Conservation (phyloP, 2,888 invertebrate species). For the Caradrina clavipalpis region DNA sequence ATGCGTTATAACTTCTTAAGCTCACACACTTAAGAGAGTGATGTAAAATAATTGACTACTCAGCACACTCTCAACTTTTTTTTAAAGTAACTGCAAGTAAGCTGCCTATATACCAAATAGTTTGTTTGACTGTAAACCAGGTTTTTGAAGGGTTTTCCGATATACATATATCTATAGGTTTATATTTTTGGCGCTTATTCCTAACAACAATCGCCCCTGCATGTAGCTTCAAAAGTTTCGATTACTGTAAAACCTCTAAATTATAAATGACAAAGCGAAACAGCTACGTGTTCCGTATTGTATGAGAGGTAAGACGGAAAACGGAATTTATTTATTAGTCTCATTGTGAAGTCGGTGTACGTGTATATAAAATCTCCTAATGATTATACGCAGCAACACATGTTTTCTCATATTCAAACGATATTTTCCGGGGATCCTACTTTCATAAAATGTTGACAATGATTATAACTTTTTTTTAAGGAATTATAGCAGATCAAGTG, state of each 20-base stretch:
- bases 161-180: not conserved
- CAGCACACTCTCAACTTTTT: too few relatives aligned
- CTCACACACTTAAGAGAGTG: too few relatives aligned
- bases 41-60: too few relatives aligned
- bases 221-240: slow-evolving; percentile 9
- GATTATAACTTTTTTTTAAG: not conserved
- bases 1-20: too few relatives aligned
- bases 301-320: not conserved
- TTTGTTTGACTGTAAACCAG: too few relatives aligned
- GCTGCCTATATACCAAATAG: too few relatives aligned
- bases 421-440: not conserved
- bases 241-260: slow-evolving; percentile 32
- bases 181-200: slow-evolving; percentile 1
- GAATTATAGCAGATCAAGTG: too few relatives aligned
- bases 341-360: not conserved
- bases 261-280: slow-evolving; percentile 39
- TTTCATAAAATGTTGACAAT: slow-evolving; percentile 30
- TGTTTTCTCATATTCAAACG: slow-evolving; percentile 16
- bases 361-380: not conserved
- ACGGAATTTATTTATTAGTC: slow-evolving; percentile 16
- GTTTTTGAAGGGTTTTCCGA: too few relatives aligned
- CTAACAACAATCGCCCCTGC: not conserved
- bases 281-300: slow-evolving; percentile 26
- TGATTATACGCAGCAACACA: slow-evolving; percentile 13
- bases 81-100: too few relatives aligned